Percentiles rank a stretch among this genome's conserved stretches.
Evolutionary conservation across 2,888 invertebrate species (phyloP).

Genomic region (Parnassius orleans): DNA sequence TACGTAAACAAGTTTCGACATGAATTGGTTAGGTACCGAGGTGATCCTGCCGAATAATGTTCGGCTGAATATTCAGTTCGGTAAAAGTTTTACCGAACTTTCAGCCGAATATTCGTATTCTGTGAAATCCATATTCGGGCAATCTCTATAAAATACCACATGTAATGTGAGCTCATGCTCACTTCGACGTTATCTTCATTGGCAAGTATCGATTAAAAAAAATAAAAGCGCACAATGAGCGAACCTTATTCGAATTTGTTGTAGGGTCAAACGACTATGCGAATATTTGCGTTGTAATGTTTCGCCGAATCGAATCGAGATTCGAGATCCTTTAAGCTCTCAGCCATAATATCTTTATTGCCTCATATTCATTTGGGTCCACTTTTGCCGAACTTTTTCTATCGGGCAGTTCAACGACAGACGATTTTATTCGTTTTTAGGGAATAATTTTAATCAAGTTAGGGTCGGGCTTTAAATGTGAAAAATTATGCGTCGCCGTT

Average conservation of each 20-base stretch:
- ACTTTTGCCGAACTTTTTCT: slow-evolving; percentile 26
- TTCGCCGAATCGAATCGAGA: slow-evolving; percentile 24
- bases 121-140: no score
- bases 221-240: slow-evolving; percentile 40
- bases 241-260: slow-evolving; percentile 47
- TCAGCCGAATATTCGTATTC: no score
- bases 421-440: slow-evolving; percentile 2
- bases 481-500: slow-evolving; percentile 14
- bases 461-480: slow-evolving; percentile 10
- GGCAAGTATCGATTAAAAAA: slow-evolving; percentile 42
- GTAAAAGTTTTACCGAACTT: no score
- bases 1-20: no score
- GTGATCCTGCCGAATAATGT: no score
- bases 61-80: no score
- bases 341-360: slow-evolving; percentile 35
- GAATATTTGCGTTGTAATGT: slow-evolving; percentile 18
- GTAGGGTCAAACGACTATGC: slow-evolving; percentile 40
- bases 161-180: slow-evolving; percentile 48
- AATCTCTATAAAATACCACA: slow-evolving; percentile 51
- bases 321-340: slow-evolving; percentile 27
- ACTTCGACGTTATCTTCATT: slow-evolving; percentile 48
- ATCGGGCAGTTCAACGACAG: slow-evolving; percentile 26
- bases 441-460: slow-evolving; percentile 6
- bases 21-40: no score
- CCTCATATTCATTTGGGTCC: slow-evolving; percentile 17